phyloP scores from a whole-genome alignment of 2,888 invertebrate genomes.

The Scaptodrosophila latifasciaeformis region DNA sequence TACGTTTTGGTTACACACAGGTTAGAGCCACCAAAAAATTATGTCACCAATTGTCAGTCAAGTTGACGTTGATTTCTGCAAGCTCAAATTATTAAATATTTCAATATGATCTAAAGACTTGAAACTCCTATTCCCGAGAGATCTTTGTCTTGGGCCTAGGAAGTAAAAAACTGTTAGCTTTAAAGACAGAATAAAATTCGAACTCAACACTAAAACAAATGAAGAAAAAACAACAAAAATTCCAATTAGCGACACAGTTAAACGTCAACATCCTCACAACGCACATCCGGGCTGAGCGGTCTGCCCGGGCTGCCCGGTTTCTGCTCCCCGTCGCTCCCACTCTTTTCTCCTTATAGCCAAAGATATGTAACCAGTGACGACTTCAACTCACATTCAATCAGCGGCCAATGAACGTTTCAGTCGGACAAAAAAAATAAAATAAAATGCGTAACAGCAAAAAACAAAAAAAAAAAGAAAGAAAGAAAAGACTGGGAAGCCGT shows the following conservation, averaged over 20 bases:
- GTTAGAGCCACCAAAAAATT: conserved; percentile 27
- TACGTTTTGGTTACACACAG: conserved; percentile 58
- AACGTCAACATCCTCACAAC: conserved; percentile 68
- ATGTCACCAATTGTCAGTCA: conserved; percentile 50
- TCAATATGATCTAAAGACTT: too few species aligned
- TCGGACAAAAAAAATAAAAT: background rate
- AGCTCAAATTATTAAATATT: too few species aligned
- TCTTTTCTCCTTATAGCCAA: conserved; percentile 6
- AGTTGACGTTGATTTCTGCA: background rate
- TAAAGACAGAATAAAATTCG: background rate
- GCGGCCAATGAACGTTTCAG: background rate
- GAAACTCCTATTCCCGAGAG: too few species aligned
- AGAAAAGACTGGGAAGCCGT: background rate
- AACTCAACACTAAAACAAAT: too few species aligned
- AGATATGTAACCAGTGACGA: conserved; percentile 59
- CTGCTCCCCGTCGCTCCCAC: too few species aligned
- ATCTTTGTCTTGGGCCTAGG: too few species aligned
- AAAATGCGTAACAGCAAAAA: too few species aligned
- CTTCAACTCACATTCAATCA: conserved; percentile 62
- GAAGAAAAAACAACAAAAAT: conserved; percentile 40
- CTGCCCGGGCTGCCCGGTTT: background rate
- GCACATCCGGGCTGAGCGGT: conserved; percentile 52
- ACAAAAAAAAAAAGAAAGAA: too few species aligned
- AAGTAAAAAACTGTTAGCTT: background rate
- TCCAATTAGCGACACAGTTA: conserved; percentile 65